Evolutionary conservation across 2,797 vertebrate genomes (phyloP).

Genomic region (Falco biarmicus): DNA sequence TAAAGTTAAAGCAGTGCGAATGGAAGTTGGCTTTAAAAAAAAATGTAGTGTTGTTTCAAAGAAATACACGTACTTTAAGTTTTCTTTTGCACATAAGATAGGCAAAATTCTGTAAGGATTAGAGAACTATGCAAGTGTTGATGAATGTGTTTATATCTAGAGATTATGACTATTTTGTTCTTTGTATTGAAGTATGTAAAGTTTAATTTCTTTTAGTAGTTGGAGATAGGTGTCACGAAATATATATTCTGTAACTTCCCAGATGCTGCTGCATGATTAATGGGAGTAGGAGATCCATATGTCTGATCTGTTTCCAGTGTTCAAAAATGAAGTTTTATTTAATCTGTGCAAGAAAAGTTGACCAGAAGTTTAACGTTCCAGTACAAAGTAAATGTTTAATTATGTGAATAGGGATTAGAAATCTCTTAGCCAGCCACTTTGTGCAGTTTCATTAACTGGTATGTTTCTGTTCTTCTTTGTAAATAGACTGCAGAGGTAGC

Average conservation of each 20-base stretch:
- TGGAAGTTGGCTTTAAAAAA: neutral
- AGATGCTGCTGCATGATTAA: neutral
- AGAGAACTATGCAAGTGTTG: neutral
- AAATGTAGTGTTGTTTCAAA: neutral
- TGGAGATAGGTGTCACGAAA: neutral
- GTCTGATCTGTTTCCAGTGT: neutral
- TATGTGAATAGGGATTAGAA: neutral
- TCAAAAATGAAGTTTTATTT: neutral
- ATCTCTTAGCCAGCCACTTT: neutral
- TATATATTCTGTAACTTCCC: neutral
- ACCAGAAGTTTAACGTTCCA: neutral
- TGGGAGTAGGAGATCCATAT: neutral
- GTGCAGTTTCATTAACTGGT: neutral
- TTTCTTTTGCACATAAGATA: neutral
- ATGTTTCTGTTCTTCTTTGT: neutral
- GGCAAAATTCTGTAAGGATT: neutral
- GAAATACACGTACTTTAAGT: neutral
- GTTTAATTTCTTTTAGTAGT: neutral
- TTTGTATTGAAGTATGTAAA: neutral
- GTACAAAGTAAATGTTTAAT: neutral
- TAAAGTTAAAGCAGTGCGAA: neutral
- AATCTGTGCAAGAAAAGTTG: neutral
- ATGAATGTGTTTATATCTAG: neutral
- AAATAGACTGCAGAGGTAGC: slow-evolving; percentile 94
- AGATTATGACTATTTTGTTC: neutral